A percentile compares a stretch with the other conserved stretches of the same genome.
These are phyloP conservation scores for Australoheros scitulus DNA, from an alignment of 2,113 vertebrate genomes.

Conservation along the genomic window DNA sequence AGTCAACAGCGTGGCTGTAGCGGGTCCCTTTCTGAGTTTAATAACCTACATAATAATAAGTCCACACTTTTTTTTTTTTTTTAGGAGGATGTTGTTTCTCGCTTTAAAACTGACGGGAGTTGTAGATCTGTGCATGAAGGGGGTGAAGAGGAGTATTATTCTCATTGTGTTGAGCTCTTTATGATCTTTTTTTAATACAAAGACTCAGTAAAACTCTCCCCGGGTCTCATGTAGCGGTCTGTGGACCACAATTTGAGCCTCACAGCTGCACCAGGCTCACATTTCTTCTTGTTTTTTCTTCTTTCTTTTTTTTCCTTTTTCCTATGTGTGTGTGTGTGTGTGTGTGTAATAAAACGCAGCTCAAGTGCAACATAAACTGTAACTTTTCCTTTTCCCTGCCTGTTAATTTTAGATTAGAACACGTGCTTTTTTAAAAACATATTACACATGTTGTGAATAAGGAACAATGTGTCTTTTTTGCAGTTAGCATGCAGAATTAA, in stretches of 20 bases:
- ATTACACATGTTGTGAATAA: neutral
- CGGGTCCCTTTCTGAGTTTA: neutral
- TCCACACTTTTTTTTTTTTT: neutral
- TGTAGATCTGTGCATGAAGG: neutral
- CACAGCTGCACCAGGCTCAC: constrained; percentile 14
- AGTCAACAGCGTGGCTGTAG: constrained; percentile 39
- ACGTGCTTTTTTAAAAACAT: neutral
- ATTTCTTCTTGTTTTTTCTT: neutral
- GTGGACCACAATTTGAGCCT: neutral
- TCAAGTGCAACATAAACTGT: neutral
- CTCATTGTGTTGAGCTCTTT: neutral
- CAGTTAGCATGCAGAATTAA: neutral
- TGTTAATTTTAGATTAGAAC: neutral
- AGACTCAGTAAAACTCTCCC: neutral
- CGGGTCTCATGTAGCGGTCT: neutral
- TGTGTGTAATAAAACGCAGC: neutral
- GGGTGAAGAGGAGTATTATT: neutral
- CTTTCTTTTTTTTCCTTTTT: fast-evolving
- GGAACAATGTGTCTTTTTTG: neutral
- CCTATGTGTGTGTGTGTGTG: neutral
- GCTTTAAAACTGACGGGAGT: no score
- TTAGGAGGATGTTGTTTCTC: neutral
- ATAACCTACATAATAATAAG: neutral
- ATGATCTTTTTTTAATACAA: neutral
- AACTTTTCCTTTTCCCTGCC: neutral